These are phyloP conservation scores for Rhagonycha fulva DNA, from an alignment of 2,888 invertebrate species.

Conservation along the genomic window DNA sequence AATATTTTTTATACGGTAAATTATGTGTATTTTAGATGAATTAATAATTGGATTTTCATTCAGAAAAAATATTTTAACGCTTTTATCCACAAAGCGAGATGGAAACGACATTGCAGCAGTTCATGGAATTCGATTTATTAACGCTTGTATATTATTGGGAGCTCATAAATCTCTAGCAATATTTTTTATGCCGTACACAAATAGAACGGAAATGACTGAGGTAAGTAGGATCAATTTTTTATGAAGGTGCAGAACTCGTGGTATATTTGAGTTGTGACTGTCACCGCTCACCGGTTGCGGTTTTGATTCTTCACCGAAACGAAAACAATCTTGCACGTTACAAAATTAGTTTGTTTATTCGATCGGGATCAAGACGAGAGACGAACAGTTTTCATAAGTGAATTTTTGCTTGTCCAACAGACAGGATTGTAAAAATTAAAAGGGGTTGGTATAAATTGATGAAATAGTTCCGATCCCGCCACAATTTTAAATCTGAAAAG, in stretches of 20 bases:
- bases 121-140: constrained; percentile 69
- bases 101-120: constrained; percentile 65
- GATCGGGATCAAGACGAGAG: not conserved
- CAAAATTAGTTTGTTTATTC: not conserved
- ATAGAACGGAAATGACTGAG: constrained; percentile 69
- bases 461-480: not conserved
- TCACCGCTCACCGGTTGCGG: not conserved
- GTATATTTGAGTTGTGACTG: not conserved
- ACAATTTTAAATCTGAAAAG: not conserved
- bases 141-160: constrained; percentile 65
- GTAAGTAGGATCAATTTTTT: constrained; percentile 48
- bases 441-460: not conserved
- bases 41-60: constrained; percentile 66
- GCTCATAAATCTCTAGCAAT: constrained; percentile 75
- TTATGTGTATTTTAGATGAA: constrained; percentile 52
- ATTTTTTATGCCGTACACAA: constrained; percentile 68
- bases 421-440: not conserved
- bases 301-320: not conserved
- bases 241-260: not conserved
- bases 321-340: not conserved
- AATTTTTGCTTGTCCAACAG: not conserved
- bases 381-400: not conserved
- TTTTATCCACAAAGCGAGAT: constrained; percentile 60
- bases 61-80: constrained; percentile 60
- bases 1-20: no score